phyloP scores from a whole-genome alignment of 2,113 vertebrate genomes.

The Cacatua alba region DNA sequence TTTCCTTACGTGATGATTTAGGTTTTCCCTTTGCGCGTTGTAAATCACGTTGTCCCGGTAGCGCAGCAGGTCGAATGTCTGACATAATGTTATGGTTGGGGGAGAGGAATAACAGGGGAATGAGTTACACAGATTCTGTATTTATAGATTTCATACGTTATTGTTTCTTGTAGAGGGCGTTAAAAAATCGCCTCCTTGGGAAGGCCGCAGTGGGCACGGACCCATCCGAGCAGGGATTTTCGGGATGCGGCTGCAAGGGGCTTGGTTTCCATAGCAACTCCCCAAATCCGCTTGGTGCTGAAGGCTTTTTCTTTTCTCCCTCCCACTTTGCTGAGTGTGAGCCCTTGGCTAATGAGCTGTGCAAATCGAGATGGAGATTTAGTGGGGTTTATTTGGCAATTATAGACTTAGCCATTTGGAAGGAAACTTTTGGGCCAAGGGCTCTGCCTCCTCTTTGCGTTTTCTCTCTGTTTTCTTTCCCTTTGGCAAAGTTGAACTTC shows the following conservation, averaged over 20 bases:
- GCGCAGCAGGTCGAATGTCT: slow-evolving; percentile 60
- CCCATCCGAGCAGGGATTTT: background rate
- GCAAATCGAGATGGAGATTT: slow-evolving; percentile 74
- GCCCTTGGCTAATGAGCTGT: slow-evolving; percentile 75
- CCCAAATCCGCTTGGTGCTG: slow-evolving; percentile 49
- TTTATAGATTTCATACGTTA: background rate
- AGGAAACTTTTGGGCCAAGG: slow-evolving; percentile 66
- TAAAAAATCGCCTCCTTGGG: background rate
- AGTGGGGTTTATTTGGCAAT: slow-evolving; percentile 66
- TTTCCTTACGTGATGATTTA: slow-evolving; percentile 79
- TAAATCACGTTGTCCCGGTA: slow-evolving; percentile 73
- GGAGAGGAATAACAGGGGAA: slow-evolving; percentile 42
- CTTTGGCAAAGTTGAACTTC: slow-evolving; percentile 15
- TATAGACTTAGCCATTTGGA: slow-evolving; percentile 61
- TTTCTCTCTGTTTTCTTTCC: background rate
- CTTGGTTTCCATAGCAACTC: slow-evolving; percentile 57
- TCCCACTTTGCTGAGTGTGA: slow-evolving; percentile 64
- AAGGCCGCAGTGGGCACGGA: background rate
- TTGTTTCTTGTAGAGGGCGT: background rate
- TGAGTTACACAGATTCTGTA: background rate
- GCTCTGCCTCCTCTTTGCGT: slow-evolving; percentile 18
- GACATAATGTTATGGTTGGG: slow-evolving; percentile 57
- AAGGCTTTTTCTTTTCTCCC: background rate
- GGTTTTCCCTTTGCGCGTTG: slow-evolving; percentile 68
- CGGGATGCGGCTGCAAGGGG: background rate